Conservation (phyloP, 1,140 invertebrate species). For the Choristoneura fumiferana region DNA sequence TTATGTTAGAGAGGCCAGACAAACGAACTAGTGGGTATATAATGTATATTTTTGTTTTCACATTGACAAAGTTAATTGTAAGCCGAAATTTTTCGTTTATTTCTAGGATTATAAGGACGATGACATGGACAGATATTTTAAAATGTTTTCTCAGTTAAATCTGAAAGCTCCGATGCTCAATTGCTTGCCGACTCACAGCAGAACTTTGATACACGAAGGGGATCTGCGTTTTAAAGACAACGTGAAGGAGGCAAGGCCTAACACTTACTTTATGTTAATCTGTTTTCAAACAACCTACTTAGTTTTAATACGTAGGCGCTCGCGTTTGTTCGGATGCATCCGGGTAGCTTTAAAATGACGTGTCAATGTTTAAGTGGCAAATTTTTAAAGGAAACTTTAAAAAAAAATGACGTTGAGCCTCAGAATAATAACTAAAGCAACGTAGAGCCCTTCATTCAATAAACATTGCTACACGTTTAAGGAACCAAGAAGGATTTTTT, state of each 20-base stretch:
- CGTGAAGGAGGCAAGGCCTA: conserved; percentile 60
- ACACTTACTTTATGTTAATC: conserved; percentile 8
- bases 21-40: no score
- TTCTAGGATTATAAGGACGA: conserved; percentile 85
- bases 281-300: background rate
- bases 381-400: background rate
- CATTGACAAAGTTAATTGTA: conserved; percentile 33
- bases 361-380: background rate
- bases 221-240: conserved; percentile 59
- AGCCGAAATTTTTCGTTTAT: conserved; percentile 51
- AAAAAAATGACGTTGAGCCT: background rate
- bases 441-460: no score
- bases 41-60: no score
- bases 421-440: no score
- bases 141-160: conserved; percentile 85
- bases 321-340: conserved; percentile 25
- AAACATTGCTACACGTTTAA: no score
- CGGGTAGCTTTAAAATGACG: background rate
- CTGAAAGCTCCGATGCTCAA: conserved; percentile 91
- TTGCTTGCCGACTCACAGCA: conserved; percentile 84
- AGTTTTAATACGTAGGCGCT: background rate
- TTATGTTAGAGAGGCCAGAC: no score
- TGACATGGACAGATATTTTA: conserved; percentile 85
- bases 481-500: no score
- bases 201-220: conserved; percentile 91